Evolutionary conservation across 2,113 vertebrate species (phyloP), one percentile per base, ranked within the genome.

Genomic region (Talpa occidentalis): DNA sequence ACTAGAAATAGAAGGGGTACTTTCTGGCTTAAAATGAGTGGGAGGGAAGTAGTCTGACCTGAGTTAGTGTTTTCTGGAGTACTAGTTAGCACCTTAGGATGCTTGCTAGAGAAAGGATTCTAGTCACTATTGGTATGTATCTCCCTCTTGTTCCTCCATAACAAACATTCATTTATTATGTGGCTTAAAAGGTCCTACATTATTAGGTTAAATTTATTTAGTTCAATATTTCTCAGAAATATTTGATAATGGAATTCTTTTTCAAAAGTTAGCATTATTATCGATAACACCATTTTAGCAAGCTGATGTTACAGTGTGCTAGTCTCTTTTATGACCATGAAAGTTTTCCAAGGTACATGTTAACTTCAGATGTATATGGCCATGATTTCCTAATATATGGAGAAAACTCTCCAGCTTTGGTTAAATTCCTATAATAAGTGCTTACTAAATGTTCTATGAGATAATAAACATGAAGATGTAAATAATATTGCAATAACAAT

Each of bases 131-230:
- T 40, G 84, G 12, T 35, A 49, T 22, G 26, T 60, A 40, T 62
- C 8, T 81, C 37, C 12, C 26, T 70, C 28, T 62, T 76, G 22
- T 85, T 81, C 32, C 60, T 64, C 21, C 17, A 67, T n/a, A 32
- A 64, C 16, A 79, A 6, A 64, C 56, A 49, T 90, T 49, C 82
- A 22, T 54, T 72, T 78, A 93, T 35, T n/a, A 40, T 40, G 77
- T 42, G 21, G 26, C n/a, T 88, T 64, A 59, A 87, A 72, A 47
- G 2, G 2, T 70, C 64, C 11, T 59, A 2, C 19, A 32, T 81
- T 90, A 6, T 35, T 81, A 49, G n/a, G 52, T 94, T 76, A 52
- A 87, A 73, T 90, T 96, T 40, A 7, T 66, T 91, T 81, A 62
- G 62, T 42, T 85, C 52, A 66, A 47, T 94, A 59, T 89, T 87